A percentile compares a stretch with the other conserved stretches of the same genome.
Evolutionary conservation across 64 coral and sea anemone species (phyloP).

Genomic region (Anthopleura sola): DNA sequence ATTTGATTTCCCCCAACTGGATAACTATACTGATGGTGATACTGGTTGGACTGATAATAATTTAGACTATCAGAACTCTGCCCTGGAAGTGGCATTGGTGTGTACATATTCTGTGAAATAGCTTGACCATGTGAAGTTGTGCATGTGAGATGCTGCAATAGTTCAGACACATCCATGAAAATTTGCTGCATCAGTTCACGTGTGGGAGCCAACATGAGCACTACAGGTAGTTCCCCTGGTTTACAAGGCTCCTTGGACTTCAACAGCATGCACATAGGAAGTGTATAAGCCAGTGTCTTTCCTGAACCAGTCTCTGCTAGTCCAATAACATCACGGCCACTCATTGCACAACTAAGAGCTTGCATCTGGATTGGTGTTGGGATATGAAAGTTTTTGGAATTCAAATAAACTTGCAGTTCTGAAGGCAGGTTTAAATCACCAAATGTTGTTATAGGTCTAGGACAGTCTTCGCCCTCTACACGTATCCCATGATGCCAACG

Average conservation of each 20-base stretch:
- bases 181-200: constrained; percentile 97
- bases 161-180: constrained; percentile 43
- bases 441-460: constrained; percentile 80
- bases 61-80: neutral
- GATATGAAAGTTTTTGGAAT: constrained; percentile 44
- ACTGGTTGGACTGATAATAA: neutral
- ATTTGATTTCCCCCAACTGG: neutral
- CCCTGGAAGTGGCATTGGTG: neutral
- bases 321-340: constrained; percentile 93
- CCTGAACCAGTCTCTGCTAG: constrained; percentile 96
- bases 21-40: neutral
- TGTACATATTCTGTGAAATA: neutral
- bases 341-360: constrained; percentile 93
- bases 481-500: constrained; percentile 88
- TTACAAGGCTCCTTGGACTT: constrained; percentile 59
- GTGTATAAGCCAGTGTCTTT: constrained; percentile 85
- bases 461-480: constrained; percentile 84
- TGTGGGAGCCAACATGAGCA: constrained; percentile 85
- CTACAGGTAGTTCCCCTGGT: constrained; percentile 65
- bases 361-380: constrained; percentile 99
- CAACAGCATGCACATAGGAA: constrained; percentile 84
- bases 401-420: constrained; percentile 68
- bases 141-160: constrained; percentile 12
- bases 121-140: neutral
- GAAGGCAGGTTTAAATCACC: constrained; percentile 60